Evolutionary conservation across 2,113 vertebrate genomes (phyloP), one percentile per base, ranked within the genome.

Genomic region (Alectura lathami): DNA sequence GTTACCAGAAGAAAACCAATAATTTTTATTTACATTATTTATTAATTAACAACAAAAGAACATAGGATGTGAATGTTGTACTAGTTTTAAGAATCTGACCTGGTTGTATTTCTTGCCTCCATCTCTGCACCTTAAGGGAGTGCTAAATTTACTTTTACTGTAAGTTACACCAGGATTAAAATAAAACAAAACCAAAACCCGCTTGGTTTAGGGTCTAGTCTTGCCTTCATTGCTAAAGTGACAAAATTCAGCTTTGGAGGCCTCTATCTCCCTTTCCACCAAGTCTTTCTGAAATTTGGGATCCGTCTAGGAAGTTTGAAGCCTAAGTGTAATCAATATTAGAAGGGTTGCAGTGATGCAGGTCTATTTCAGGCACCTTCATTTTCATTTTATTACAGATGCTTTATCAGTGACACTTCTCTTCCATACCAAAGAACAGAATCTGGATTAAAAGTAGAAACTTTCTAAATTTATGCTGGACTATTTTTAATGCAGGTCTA

Each of bases 61-160:
- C 3, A 48, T 38, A 38, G 8, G 0, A 47, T 43, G 5, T 69
- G 21, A 54, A 68, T 68, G 5, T 8, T 0, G 0, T 24, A 5
- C 12, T 59, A 30, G 6, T 93, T 86, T 89, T 64, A 69, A 73
- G 48, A 86, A n/a, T 17, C 8, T 54, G 0, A 50, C 38, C 32
- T 63, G 7, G 2, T 1, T 68, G 9, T 43, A 63, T 72, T 83
- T 83, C 11, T 83, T 67, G 13, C n/a, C 9, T 68, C 17, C 4
- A 3, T 32, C 30, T 72, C 36, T 6, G 7, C 48, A 18, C 72
- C 38, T 83, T 64, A 32, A 32, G 17, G 72, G 18, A 63, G 5
- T 53, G 53, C 3, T 57, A 38, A 70, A 7, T 67, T 47, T 50
- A 45, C 0, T 68, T 84, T 27, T 76, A 32, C 18, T 76, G 6